Conservation (phyloP, 2,888 invertebrate species). For the Mesorhabditis sp. region DNA sequence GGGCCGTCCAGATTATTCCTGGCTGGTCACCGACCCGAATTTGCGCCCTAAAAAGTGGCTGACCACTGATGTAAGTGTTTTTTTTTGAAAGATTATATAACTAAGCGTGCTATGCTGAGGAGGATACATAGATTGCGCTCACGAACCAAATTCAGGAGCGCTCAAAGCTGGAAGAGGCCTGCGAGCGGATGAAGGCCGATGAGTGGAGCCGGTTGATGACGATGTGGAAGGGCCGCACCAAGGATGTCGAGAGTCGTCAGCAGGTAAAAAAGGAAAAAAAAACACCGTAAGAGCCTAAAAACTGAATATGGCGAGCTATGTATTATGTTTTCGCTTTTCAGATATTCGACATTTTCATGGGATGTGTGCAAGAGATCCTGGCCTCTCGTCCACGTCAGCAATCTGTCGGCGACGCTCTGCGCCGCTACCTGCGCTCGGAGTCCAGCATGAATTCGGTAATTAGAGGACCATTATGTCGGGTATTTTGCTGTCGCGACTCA, state of each 20-base stretch:
- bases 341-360: not conserved
- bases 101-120: not conserved
- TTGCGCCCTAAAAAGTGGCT: slow-evolving; percentile 15
- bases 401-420: slow-evolving; percentile 2
- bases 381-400: slow-evolving; percentile 1
- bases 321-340: not conserved
- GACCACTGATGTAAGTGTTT: slow-evolving; percentile 13
- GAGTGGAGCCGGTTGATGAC: slow-evolving; percentile 22
- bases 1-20: slow-evolving; percentile 24
- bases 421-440: not conserved
- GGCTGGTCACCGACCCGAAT: slow-evolving; percentile 16
- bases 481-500: too few species aligned
- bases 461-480: too few species aligned
- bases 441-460: slow-evolving; percentile 5
- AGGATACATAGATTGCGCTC: not conserved
- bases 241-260: not conserved
- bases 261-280: not conserved
- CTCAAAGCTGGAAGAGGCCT: slow-evolving; percentile 24
- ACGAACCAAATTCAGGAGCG: slow-evolving; percentile 14
- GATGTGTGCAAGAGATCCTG: not conserved
- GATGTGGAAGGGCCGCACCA: slow-evolving; percentile 17
- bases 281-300: too few species aligned
- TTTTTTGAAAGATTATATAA: not conserved
- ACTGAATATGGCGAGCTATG: too few species aligned
- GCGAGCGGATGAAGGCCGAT: slow-evolving; percentile 22